Evolutionary conservation across 2,797 vertebrate species (phyloP).

Genomic region (Pseudochirops corinnae): DNA sequence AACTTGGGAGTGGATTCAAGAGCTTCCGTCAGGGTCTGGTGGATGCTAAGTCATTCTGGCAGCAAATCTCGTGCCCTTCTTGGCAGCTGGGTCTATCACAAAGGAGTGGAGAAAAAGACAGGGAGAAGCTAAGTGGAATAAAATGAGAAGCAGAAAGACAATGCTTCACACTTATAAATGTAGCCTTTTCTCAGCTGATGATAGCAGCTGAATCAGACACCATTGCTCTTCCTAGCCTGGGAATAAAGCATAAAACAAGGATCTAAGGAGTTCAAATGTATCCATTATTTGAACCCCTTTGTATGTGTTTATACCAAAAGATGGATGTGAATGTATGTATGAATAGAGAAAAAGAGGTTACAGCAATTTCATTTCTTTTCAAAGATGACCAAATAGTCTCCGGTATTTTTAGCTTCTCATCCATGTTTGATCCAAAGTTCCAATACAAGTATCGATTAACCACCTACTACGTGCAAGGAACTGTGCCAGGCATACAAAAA

Average conservation of each 20-base stretch:
- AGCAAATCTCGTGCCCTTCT: slow-evolving; percentile 34
- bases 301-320: neutral
- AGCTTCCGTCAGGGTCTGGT: slow-evolving; percentile 46
- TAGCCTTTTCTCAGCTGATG: slow-evolving; percentile 46
- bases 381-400: neutral
- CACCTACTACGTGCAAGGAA: neutral
- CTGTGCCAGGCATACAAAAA: neutral
- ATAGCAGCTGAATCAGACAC: slow-evolving; percentile 12
- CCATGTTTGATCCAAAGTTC: neutral
- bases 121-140: neutral
- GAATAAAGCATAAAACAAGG: neutral
- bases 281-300: slow-evolving; percentile 10
- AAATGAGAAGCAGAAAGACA: neutral
- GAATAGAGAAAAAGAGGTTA: neutral
- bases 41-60: slow-evolving; percentile 72
- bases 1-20: slow-evolving; percentile 68
- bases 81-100: slow-evolving; percentile 14
- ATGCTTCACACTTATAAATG: neutral
- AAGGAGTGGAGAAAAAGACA: slow-evolving; percentile 33
- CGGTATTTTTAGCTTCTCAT: neutral
- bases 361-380: neutral
- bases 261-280: slow-evolving; percentile 27
- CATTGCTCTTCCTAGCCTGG: neutral
- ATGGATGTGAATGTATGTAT: neutral
- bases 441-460: neutral